phyloP scores from a whole-genome alignment of 2,888 invertebrate species.

The Synergus itoensis region DNA sequence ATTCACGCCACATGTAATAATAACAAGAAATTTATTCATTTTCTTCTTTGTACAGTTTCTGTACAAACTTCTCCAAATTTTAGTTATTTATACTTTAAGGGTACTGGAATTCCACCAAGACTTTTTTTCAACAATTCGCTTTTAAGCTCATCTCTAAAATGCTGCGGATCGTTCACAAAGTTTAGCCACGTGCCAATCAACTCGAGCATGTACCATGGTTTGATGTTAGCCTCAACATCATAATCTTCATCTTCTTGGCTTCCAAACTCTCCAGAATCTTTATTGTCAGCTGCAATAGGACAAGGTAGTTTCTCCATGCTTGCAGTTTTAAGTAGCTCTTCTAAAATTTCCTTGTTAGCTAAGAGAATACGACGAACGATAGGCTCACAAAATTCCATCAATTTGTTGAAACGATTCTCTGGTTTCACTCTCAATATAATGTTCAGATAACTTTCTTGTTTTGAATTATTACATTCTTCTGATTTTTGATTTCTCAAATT shows the following conservation, averaged over 20 bases:
- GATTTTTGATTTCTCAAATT: not conserved
- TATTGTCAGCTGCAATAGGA: conserved; percentile 50
- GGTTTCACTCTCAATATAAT: conserved; percentile 55
- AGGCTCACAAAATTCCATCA: conserved; percentile 51
- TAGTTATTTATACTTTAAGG: conserved; percentile 59
- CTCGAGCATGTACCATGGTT: conserved; percentile 61
- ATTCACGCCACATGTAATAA: conserved; percentile 66
- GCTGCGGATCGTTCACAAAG: conserved; percentile 54
- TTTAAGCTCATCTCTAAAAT: conserved; percentile 58
- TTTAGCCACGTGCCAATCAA: conserved; percentile 59
- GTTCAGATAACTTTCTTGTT: conserved; percentile 54
- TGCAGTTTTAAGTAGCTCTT: conserved; percentile 52
- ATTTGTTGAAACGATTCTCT: conserved; percentile 53
- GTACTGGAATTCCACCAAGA: conserved; percentile 58
- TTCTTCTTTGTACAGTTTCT: no score
- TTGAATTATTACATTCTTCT: conserved; percentile 42
- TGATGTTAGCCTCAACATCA: conserved; percentile 57
- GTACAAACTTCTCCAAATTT: not conserved
- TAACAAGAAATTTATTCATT: conserved; percentile 32
- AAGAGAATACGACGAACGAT: conserved; percentile 55
- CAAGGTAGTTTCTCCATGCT: conserved; percentile 57
- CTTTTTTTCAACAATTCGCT: conserved; percentile 54
- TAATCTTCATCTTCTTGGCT: conserved; percentile 43
- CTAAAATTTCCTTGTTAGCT: conserved; percentile 54
- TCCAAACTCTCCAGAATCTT: conserved; percentile 38